Conservation (phyloP, 2,797 vertebrate species). For the Spinus pinus region DNA sequence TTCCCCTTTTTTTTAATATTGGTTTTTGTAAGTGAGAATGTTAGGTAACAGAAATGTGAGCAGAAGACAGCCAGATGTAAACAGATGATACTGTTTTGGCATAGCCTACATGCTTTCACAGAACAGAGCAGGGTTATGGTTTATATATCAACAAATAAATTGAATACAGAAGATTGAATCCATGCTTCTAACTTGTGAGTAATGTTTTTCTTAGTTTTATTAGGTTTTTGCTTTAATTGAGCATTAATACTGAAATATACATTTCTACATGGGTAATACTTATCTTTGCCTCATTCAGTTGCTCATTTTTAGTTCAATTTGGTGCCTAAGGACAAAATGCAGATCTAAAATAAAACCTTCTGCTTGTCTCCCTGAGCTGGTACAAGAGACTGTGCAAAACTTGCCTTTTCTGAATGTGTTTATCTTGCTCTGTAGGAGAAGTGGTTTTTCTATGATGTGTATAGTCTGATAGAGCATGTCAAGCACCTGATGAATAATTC, state of each 20-base stretch:
- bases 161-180: background rate
- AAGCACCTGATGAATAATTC: background rate
- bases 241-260: background rate
- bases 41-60: background rate
- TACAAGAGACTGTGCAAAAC: background rate
- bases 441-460: accelerated
- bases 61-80: background rate
- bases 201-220: background rate
- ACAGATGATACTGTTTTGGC: background rate
- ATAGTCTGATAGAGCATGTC: background rate
- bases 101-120: background rate
- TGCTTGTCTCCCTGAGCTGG: background rate
- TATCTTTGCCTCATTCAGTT: background rate
- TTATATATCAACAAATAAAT: background rate
- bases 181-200: background rate
- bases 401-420: background rate
- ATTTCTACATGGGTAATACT: background rate
- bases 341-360: background rate
- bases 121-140: background rate
- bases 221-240: background rate
- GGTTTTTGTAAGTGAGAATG: background rate
- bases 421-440: background rate
- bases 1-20: background rate
- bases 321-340: background rate
- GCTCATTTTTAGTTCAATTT: background rate